Evolutionary conservation across 2,888 invertebrate genomes (phyloP), one percentile per base, ranked within the genome.

Genomic region (Tethea ocularis): DNA sequence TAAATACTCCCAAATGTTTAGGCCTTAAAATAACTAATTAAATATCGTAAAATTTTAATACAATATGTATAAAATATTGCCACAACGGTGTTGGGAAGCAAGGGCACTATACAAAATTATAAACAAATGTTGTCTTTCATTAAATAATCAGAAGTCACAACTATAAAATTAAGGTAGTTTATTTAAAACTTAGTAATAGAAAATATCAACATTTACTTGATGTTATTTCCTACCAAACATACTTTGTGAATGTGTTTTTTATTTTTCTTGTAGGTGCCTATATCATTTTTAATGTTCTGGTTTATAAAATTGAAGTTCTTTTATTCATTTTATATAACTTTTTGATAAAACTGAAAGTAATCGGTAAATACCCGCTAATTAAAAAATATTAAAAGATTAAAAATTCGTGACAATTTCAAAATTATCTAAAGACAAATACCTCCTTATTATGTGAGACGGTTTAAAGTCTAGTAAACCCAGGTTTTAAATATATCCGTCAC

Each of bases 171-270:
- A 61, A 58, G 52, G 63, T 65, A 65, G 63, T 65, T 71, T 67
- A 63, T 33, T 64, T 58, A 65, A 58, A 64, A 56, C 56, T 63
- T 62, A 61, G 56, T 68, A 60, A 60, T 66, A 65, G 68, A 66
- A 64, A 62, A 56, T 63, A 67, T 64, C 62, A 70, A 73, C 63
- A 63, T 64, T 58, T 61, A 59, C 62, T 61, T 62, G 55, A 58
- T 63, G 59, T 62, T 63, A 57, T 63, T 65, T 67, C 54, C 54
- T 62, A 60, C 56, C 57, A 23, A 57, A 63, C 57, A 64, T 61
- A 53, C 29, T 57, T 57, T 60, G 51, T 36, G 17, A 51, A 22
- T 52, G 57, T 57, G 59, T 60, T 61, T 17, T 5, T 29, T 8
- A 29, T 29, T 29, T 29, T 8, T 29, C 20, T 5, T 20, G 17